phyloP scores from a whole-genome alignment of 2,888 invertebrate species.

The Lasioglossum oenotherae region DNA sequence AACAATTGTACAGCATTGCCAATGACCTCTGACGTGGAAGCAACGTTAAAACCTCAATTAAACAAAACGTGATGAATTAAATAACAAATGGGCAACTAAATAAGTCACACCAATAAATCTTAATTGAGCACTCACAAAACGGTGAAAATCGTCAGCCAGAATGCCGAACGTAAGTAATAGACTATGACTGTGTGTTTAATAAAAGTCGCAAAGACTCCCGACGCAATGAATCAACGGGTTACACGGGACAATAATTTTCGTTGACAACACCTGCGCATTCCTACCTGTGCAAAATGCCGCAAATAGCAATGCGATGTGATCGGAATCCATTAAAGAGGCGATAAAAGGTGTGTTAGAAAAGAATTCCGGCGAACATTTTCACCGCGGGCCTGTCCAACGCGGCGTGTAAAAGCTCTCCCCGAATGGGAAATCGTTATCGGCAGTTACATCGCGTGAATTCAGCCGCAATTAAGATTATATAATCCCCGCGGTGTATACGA shows the following conservation, averaged over 20 bases:
- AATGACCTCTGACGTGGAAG: too few species aligned
- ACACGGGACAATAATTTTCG: conserved; percentile 3
- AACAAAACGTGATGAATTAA: not conserved
- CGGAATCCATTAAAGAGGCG: conserved; percentile 6
- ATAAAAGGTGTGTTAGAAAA: not conserved
- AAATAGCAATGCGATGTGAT: not conserved
- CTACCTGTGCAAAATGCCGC: not conserved
- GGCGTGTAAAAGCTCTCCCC: not conserved
- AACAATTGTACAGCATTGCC: too few species aligned
- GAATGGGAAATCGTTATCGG: conserved; percentile 7
- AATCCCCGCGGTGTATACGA: conserved; percentile 18
- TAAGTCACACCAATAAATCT: not conserved
- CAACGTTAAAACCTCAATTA: too few species aligned
- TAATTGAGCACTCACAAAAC: not conserved
- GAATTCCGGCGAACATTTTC: not conserved
- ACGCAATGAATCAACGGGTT: not conserved
- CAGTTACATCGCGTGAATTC: conserved; percentile 23
- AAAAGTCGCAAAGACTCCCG: not conserved
- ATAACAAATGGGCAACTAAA: not conserved
- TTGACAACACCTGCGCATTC: not conserved
- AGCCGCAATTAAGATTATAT: conserved; percentile 40
- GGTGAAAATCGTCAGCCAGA: not conserved
- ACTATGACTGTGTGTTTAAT: not conserved
- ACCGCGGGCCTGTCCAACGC: not conserved
- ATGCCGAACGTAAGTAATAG: not conserved